phyloP scores from a whole-genome alignment of 2,888 invertebrate genomes.

The Pristionchus exspectatus region DNA sequence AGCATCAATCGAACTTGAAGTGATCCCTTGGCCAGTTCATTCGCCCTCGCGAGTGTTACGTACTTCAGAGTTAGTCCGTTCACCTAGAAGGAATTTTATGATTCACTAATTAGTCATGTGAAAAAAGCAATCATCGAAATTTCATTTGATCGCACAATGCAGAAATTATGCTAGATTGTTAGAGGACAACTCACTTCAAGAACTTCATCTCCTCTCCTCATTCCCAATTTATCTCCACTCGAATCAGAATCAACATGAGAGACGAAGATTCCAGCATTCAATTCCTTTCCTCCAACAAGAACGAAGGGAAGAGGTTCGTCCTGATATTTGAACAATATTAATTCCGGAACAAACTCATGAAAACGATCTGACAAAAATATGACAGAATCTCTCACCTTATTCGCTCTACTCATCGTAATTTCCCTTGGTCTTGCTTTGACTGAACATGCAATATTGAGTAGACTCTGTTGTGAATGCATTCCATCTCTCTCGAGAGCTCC shows the following conservation, averaged over 20 bases:
- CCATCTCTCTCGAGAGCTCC: conserved; percentile 88
- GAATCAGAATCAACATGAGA: conserved; percentile 93
- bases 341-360: too few relatives aligned
- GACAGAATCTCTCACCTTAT: conserved; percentile 77
- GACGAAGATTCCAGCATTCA: conserved; percentile 92
- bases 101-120: not conserved
- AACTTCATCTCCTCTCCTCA: conserved; percentile 94
- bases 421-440: conserved; percentile 95
- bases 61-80: conserved; percentile 97
- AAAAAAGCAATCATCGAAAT: not conserved
- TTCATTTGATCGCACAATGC: not conserved
- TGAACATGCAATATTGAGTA: conserved; percentile 96
- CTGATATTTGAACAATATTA: conserved; percentile 80
- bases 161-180: too few relatives aligned
- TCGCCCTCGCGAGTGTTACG: conserved; percentile 88
- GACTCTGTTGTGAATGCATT: conserved; percentile 86
- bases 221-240: conserved; percentile 94
- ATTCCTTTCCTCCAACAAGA: conserved; percentile 93
- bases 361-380: too few relatives aligned
- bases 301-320: conserved; percentile 94
- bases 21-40: conserved; percentile 65
- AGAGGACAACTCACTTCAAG: conserved; percentile 39
- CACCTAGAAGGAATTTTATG: conserved; percentile 82
- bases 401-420: conserved; percentile 92
- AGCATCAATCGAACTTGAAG: conserved; percentile 90